phyloP scores from a whole-genome alignment of 2,888 invertebrate species.

The Chaitophorus viminalis region DNA sequence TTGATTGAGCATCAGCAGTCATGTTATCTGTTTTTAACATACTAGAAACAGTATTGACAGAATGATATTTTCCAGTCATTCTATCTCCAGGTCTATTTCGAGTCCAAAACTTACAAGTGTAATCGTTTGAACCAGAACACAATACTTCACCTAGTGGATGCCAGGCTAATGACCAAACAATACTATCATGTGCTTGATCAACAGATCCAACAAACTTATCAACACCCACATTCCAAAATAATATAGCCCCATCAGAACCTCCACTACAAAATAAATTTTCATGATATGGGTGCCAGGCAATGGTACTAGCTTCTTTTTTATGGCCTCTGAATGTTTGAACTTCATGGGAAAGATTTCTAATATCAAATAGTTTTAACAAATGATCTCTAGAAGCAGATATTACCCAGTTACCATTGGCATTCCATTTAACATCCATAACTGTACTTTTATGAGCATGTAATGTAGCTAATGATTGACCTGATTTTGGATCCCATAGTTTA shows the following conservation, averaged over 20 bases:
- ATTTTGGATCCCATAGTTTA: slow-evolving; percentile 99
- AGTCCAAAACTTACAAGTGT: slow-evolving; percentile 99
- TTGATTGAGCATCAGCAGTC: slow-evolving; percentile 77
- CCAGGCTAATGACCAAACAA: slow-evolving; percentile 99
- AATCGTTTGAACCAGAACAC: slow-evolving; percentile 99
- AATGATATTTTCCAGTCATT: slow-evolving; percentile 97
- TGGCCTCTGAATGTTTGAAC: slow-evolving; percentile 98
- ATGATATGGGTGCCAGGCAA: slow-evolving; percentile 98
- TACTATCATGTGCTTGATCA: slow-evolving; percentile 98
- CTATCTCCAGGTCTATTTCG: slow-evolving; percentile 97
- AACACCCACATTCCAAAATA: slow-evolving; percentile 98
- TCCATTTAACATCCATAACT: slow-evolving; percentile 99
- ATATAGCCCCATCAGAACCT: slow-evolving; percentile 97
- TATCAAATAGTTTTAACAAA: slow-evolving; percentile 95
- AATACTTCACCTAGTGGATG: slow-evolving; percentile 98
- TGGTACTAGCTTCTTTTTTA: slow-evolving; percentile 97
- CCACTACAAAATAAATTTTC: slow-evolving; percentile 97
- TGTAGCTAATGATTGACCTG: slow-evolving; percentile 87
- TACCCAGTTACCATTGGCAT: slow-evolving; percentile 98
- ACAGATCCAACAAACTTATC: slow-evolving; percentile 98
- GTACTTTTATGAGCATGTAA: slow-evolving; percentile 99
- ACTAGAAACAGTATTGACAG: slow-evolving; percentile 51
- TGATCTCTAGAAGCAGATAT: slow-evolving; percentile 98
- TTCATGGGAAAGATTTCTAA: slow-evolving; percentile 94
- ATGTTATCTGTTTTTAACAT: slow-evolving; percentile 57